These are phyloP conservation scores for Megalops cyprinoides DNA, from an alignment of 2,797 vertebrate genomes.

Conservation along the genomic window DNA sequence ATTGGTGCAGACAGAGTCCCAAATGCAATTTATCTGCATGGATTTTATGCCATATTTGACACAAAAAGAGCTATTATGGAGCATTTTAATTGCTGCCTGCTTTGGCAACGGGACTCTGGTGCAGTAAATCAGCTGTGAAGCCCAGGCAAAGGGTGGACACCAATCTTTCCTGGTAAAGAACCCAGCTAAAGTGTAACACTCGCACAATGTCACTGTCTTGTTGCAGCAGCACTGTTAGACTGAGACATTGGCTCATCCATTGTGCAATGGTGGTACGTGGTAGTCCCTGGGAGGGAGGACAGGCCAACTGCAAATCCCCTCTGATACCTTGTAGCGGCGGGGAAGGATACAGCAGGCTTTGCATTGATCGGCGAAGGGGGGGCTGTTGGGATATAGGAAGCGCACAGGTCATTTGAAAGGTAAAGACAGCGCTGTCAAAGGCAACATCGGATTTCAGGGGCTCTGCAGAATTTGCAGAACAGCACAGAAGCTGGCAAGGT, in stretches of 20 bases:
- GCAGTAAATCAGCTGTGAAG: constrained; percentile 50
- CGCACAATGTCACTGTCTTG: neutral
- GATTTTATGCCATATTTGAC: constrained; percentile 63
- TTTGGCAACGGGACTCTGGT: constrained; percentile 44
- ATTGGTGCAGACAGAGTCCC: constrained; percentile 50
- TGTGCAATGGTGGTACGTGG: neutral
- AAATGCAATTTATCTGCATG: constrained; percentile 55
- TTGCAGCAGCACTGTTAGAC: neutral
- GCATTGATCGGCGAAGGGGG: constrained; percentile 56
- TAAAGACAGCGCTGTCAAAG: constrained; percentile 33
- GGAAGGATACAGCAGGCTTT: constrained; percentile 44
- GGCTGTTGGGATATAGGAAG: constrained; percentile 52
- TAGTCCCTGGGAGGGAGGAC: neutral
- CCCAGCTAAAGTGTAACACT: neutral
- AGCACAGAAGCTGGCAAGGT: constrained; percentile 51
- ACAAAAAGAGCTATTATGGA: constrained; percentile 56
- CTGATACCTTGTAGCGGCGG: neutral
- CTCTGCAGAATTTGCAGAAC: constrained; percentile 66
- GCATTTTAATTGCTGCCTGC: constrained; percentile 56
- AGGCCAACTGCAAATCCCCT: neutral
- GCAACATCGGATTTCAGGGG: constrained; percentile 58
- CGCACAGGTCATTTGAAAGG: constrained; percentile 49
- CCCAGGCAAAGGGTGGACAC: constrained; percentile 34
- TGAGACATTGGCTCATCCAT: neutral
- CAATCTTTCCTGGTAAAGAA: constrained; percentile 24